Evolutionary conservation across 2,113 vertebrate genomes (phyloP).

Genomic region (Caranx ignobilis): DNA sequence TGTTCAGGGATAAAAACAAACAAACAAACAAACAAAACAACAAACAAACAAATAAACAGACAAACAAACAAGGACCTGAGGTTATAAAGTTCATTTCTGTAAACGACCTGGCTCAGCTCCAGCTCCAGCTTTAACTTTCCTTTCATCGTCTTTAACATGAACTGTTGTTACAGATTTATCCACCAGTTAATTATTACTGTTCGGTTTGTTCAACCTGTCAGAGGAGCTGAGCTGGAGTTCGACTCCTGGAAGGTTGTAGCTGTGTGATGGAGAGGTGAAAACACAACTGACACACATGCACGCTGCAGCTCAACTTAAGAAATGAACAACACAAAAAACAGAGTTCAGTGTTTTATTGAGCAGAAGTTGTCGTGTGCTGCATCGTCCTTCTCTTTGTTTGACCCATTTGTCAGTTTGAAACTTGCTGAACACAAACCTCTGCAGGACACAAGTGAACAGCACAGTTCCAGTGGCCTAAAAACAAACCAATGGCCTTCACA

Average conservation of each 20-base stretch:
- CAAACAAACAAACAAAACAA: no score
- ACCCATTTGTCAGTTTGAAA: constrained; percentile 32
- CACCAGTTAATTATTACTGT: not conserved
- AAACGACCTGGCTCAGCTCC: no score
- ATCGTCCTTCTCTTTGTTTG: constrained; percentile 18
- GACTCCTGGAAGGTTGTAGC: not conserved
- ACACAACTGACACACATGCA: no score
- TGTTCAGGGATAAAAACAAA: no score
- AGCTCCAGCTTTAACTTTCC: no score
- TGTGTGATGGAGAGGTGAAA: not conserved
- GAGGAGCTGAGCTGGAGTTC: constrained; percentile 10
- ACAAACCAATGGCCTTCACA: constrained; percentile 25
- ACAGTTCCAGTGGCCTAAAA: not conserved
- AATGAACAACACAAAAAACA: no score
- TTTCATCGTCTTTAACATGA: no score
- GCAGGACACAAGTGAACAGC: constrained; percentile 13
- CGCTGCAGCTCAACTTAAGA: no score
- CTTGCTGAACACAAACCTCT: constrained; percentile 7
- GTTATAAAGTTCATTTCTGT: no score
- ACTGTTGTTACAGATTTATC: not conserved
- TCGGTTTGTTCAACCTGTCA: not conserved
- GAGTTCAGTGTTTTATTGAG: no score
- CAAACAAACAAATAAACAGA: no score
- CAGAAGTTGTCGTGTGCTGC: not conserved
- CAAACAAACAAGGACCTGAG: no score